Percentiles rank a stretch among this genome's conserved stretches.
Conservation (phyloP, 2,797 vertebrate genomes). For the Chanos chanos region DNA sequence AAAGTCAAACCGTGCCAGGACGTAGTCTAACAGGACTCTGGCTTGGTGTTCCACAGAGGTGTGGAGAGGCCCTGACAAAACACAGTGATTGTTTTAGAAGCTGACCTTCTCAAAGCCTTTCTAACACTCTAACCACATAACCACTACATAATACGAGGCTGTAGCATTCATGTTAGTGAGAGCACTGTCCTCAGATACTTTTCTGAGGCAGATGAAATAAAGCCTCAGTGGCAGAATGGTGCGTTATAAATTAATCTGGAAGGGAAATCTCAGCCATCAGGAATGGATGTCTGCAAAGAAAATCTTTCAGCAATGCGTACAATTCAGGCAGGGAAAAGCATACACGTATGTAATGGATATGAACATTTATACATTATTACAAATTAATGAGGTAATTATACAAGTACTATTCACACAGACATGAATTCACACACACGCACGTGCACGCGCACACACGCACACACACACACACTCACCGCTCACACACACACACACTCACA, state of each 20-base stretch:
- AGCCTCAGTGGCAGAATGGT: too few species aligned
- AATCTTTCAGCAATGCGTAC: too few species aligned
- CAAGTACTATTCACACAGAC: not conserved
- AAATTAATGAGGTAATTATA: not conserved
- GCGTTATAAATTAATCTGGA: too few species aligned
- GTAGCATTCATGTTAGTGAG: not conserved
- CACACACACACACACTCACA: not conserved
- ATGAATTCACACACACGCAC: slow-evolving; percentile 8
- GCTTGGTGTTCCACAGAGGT: slow-evolving; percentile 26
- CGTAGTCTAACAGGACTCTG: slow-evolving; percentile 29
- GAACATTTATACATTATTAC: not conserved
- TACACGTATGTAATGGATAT: not conserved
- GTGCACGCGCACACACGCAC: slow-evolving; percentile 2
- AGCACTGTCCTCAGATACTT: too few species aligned
- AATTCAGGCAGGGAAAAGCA: not conserved
- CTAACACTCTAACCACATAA: not conserved
- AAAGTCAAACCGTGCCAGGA: slow-evolving; percentile 45
- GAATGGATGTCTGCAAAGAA: too few species aligned
- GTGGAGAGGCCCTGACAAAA: slow-evolving; percentile 34
- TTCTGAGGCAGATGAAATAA: too few species aligned
- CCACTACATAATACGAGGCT: not conserved
- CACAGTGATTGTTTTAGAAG: slow-evolving; percentile 31
- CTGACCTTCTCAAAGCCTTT: slow-evolving; percentile 15
- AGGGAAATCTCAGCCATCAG: too few species aligned
- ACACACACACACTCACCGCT: slow-evolving; percentile 4